Percentiles rank a stretch among this genome's conserved stretches.
Conservation (phyloP, 1,140 invertebrate genomes). For the Gryllus bimaculatus region DNA sequence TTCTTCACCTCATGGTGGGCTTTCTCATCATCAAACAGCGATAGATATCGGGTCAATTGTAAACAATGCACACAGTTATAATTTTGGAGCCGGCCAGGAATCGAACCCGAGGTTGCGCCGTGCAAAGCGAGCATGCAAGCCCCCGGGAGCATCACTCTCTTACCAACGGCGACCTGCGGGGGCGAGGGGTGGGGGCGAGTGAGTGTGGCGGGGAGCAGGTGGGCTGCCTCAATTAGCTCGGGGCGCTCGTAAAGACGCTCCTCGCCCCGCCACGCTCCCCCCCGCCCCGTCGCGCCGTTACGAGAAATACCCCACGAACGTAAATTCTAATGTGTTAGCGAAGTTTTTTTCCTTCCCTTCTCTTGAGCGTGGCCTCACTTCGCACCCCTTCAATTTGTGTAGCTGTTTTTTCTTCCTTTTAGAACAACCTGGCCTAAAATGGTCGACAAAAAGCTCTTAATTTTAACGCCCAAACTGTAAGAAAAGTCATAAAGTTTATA, state of each 20-base stretch:
- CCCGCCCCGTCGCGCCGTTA: background rate
- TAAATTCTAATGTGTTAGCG: background rate
- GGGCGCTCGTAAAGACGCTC: background rate
- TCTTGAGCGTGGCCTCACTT: background rate
- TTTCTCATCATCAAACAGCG: too few relatives aligned
- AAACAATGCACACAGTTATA: too few relatives aligned
- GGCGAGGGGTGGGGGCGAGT: background rate
- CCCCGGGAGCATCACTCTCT: too few relatives aligned
- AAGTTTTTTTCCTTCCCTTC: background rate
- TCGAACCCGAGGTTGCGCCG: too few relatives aligned
- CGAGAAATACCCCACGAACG: background rate
- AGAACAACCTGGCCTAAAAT: background rate
- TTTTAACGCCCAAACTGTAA: background rate
- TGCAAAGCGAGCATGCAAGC: too few relatives aligned
- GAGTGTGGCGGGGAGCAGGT: background rate
- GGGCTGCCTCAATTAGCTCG: background rate
- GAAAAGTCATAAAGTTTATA: background rate
- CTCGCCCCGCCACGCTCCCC: too few relatives aligned
- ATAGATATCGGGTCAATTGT: too few relatives aligned
- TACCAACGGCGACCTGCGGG: too few relatives aligned
- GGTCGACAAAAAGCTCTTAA: constrained; percentile 1
- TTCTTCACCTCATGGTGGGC: too few relatives aligned
- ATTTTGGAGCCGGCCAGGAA: too few relatives aligned
- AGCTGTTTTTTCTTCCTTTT: background rate
- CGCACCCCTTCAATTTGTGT: background rate